Base-by-base conservation (phyloP, 1,140 invertebrate species). In the Pseudomyrmex concolor region DNA sequence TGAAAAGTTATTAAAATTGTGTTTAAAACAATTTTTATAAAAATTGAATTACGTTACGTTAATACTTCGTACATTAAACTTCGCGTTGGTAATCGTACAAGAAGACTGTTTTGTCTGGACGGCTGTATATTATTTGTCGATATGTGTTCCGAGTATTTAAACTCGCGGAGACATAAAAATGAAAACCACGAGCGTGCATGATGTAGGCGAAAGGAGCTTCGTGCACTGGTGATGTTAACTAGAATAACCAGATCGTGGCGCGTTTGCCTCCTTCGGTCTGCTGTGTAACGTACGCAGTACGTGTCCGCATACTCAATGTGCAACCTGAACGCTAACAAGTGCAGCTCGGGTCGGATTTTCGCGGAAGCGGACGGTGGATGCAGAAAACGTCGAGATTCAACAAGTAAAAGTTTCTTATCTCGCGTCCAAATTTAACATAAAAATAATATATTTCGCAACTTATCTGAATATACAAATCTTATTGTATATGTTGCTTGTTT, bases 211-310 rank as follows among this genome's bases (percentile, higher is more conserved):
- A 87, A 87, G 85, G 86, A 84, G 86, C 81, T 87, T 87, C 86
- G 74, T 87, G 73, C 85, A 70, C 68, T 57, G 68, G 51, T 71
- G 82, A 87, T 73, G 86, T 87, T 87, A 87, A 87, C 86, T 87
- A 87, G 86, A 87, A 87, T 87, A 87, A 87, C 86, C 86, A 87
- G 86, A 87, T 87, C 86, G 85, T 84, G 81, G 82, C 73, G 68
- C 73, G 70, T 84, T 86, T 19, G 81, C 77, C 63, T 84, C 45
- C 73, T 51, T 70, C 73, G 86, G 43, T 57, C 68, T 63, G 34
- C 34, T 34, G 34, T 34, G 81, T 54, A 70, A 86, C 81, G 86
- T 86, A 78, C 62, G 63, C 71, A 17, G 22, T 62, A 45, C 64
- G 67, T 86, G 62, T 80, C 71, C 34, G 43, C 57, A 15, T 57